Percentiles rank a stretch among this genome's conserved stretches.
Conservation (phyloP, 2,888 invertebrate species). For the Epinotia nisella region DNA sequence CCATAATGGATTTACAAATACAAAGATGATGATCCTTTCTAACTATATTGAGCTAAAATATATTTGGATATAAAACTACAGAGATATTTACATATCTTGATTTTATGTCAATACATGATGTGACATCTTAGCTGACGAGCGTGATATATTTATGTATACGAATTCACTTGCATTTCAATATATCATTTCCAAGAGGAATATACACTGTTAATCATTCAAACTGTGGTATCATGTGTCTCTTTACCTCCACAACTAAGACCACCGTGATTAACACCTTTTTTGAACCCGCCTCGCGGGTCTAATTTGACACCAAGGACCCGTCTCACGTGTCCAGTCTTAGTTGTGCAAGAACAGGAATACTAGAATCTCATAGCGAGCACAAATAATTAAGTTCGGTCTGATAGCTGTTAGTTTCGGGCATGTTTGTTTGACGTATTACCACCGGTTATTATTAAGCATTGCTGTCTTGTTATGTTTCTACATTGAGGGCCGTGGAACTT, state of each 20-base stretch:
- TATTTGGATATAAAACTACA: not conserved
- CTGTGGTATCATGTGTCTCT: slow-evolving; percentile 24
- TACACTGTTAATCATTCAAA: not conserved
- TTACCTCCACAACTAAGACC: not conserved
- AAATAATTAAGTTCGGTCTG: slow-evolving; percentile 54
- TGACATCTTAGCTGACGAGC: not conserved
- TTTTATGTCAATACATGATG: not conserved
- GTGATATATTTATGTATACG: slow-evolving; percentile 18
- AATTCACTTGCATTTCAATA: no score
- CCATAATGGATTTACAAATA: no score
- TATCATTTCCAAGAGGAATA: no score
- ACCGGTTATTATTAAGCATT: slow-evolving; percentile 51
- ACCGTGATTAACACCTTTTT: no score
- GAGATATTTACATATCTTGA: slow-evolving; percentile 1
- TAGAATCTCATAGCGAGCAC: slow-evolving; percentile 54
- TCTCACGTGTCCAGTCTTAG: not conserved
- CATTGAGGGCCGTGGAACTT: slow-evolving; percentile 23
- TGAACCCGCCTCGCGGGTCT: not conserved
- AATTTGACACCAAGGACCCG: not conserved
- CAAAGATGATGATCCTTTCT: no score
- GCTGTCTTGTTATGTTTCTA: slow-evolving; percentile 36
- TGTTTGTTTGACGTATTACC: slow-evolving; percentile 55
- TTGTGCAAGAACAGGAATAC: slow-evolving; percentile 37
- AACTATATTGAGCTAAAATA: not conserved
- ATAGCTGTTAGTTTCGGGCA: slow-evolving; percentile 56